Evolutionary conservation across 2,113 vertebrate species (phyloP).

Genomic region (Odontesthes bonariensis): DNA sequence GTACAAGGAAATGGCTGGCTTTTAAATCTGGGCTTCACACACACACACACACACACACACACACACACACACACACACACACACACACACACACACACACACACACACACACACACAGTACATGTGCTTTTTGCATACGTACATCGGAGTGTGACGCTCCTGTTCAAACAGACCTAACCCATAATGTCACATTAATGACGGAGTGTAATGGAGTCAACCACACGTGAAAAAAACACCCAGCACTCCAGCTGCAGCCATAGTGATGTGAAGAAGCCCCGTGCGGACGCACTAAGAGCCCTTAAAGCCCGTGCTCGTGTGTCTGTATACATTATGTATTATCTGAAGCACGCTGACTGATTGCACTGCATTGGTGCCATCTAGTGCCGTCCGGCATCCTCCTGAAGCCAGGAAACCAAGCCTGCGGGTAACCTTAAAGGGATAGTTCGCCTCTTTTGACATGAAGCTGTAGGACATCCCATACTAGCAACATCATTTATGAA

Average conservation of each 20-base stretch:
- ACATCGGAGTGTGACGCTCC: slow-evolving; percentile 19
- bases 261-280: neutral
- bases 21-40: slow-evolving; percentile 51
- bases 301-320: neutral
- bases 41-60: too few relatives aligned
- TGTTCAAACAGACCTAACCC: slow-evolving; percentile 62
- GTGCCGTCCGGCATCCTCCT: slow-evolving; percentile 40
- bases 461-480: too few relatives aligned
- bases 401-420: neutral
- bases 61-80: neutral
- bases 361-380: slow-evolving; percentile 67
- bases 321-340: neutral
- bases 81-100: neutral
- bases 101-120: too few relatives aligned
- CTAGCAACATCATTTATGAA: too few relatives aligned
- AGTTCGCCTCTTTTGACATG: too few relatives aligned
- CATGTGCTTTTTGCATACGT: slow-evolving; percentile 12
- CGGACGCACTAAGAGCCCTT: neutral
- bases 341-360: neutral
- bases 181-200: slow-evolving; percentile 58
- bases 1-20: slow-evolving; percentile 45
- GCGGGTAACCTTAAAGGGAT: too few relatives aligned
- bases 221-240: slow-evolving; percentile 19
- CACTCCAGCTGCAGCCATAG: slow-evolving; percentile 46
- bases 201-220: slow-evolving; percentile 28